These are phyloP conservation scores for Pheosia tremula DNA, from an alignment of 2,888 invertebrate genomes.

Conservation along the genomic window DNA sequence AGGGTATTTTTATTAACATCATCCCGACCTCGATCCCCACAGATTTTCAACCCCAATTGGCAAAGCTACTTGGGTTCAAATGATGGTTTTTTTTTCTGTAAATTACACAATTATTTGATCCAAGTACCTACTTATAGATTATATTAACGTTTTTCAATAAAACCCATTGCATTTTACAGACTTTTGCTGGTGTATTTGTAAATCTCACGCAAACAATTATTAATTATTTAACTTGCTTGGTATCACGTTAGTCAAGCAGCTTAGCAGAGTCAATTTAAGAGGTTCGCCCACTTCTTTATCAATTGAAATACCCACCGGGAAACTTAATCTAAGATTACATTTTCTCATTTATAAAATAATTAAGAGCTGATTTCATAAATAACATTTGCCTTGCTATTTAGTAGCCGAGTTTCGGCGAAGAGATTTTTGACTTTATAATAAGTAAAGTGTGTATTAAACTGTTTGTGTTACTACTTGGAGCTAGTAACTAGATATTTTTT, in stretches of 20 bases:
- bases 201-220: too few relatives aligned
- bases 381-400: conserved; percentile 4
- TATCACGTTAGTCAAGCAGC: conserved; percentile 1
- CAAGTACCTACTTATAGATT: too few relatives aligned
- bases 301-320: conserved; percentile 6
- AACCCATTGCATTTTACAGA: too few relatives aligned
- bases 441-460: not conserved
- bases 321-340: conserved; percentile 9
- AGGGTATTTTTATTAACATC: too few relatives aligned
- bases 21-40: too few relatives aligned
- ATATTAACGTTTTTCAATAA: too few relatives aligned
- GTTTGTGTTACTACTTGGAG: not conserved
- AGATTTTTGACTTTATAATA: not conserved
- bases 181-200: too few relatives aligned
- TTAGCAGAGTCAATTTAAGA: conserved; percentile 9
- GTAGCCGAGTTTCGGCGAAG: not conserved
- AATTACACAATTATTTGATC: too few relatives aligned
- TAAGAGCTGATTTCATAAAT: conserved; percentile 8
- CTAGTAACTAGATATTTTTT: not conserved
- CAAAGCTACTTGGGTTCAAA: too few relatives aligned
- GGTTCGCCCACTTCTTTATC: not conserved
- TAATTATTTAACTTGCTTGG: too few relatives aligned
- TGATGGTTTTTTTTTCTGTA: too few relatives aligned
- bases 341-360: conserved; percentile 15
- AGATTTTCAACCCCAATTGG: too few relatives aligned